Percentiles rank a stretch among this genome's conserved stretches.
Evolutionary conservation across 2,113 vertebrate genomes (phyloP).

Genomic region (Daphoenositta chrysoptera): DNA sequence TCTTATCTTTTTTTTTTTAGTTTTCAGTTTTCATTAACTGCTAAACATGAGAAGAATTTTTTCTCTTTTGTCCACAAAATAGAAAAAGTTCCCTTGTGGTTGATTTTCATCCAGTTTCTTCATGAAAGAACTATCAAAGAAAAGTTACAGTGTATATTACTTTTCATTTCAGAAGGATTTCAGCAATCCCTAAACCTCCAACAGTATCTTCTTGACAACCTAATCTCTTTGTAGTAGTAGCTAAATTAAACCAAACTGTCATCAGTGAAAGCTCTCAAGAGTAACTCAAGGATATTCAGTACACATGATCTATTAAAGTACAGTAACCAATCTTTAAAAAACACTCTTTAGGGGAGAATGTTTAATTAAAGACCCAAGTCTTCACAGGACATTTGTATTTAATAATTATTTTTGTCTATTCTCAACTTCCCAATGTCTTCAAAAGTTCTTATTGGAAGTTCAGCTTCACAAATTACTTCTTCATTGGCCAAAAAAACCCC

Average conservation of each 20-base stretch:
- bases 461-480: not conserved
- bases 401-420: not conserved
- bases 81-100: not conserved
- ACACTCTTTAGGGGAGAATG: not conserved
- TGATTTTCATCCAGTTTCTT: constrained; percentile 28
- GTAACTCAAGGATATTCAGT: constrained; percentile 31
- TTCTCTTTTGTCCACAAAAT: not conserved
- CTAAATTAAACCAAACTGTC: constrained; percentile 62
- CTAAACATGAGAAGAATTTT: not conserved
- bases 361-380: not conserved
- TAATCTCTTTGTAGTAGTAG: constrained; percentile 48
- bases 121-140: constrained; percentile 47
- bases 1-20: not conserved
- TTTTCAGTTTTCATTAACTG: not conserved
- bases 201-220: constrained; percentile 41
- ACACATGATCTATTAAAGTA: not conserved
- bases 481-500: not conserved
- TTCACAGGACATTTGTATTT: not conserved
- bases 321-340: not conserved
- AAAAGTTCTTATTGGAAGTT: not conserved
- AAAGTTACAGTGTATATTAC: constrained; percentile 33
- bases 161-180: constrained; percentile 57
- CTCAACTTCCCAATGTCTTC: not conserved
- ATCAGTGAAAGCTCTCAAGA: constrained; percentile 44
- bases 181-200: constrained; percentile 51